Evolutionary conservation across 2,797 vertebrate species (phyloP).

Genomic region (Chrosomus eos): DNA sequence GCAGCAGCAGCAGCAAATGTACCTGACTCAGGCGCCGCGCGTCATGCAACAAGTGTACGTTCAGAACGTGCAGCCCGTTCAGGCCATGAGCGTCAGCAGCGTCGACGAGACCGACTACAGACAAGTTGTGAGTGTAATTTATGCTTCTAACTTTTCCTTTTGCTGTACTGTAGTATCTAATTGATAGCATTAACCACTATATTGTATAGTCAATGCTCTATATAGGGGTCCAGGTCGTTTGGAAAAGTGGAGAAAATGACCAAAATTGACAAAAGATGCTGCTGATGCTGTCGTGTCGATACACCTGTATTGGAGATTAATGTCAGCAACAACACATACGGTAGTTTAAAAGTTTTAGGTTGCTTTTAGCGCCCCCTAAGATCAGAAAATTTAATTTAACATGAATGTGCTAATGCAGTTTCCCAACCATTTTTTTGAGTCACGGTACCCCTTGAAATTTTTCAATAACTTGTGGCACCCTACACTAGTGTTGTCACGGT

Average conservation of each 20-base stretch:
- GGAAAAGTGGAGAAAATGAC: neutral
- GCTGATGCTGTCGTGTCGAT: neutral
- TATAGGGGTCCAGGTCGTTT: neutral
- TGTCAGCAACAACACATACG: neutral
- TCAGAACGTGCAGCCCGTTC: conserved; percentile 37
- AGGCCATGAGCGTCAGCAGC: conserved; percentile 66
- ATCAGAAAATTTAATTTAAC: neutral
- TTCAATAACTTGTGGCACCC: too few species aligned
- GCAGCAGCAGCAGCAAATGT: conserved; percentile 64
- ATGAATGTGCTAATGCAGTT: neutral
- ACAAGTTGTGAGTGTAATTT: conserved; percentile 63
- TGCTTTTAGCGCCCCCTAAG: neutral
- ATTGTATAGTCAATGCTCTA: neutral
- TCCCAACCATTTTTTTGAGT: too few species aligned
- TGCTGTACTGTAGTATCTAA: neutral
- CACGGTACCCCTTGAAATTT: too few species aligned
- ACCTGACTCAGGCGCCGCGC: conserved; percentile 59
- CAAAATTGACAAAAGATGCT: neutral
- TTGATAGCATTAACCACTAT: neutral
- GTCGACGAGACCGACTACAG: conserved; percentile 64
- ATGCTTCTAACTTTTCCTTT: neutral
- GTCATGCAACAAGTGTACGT: conserved; percentile 72
- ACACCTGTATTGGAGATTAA: neutral
- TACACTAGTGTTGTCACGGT: too few species aligned
- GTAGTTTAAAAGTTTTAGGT: neutral